Evolutionary conservation across 1,140 invertebrate genomes (phyloP).

Genomic region (Cotesia chilonis): DNA sequence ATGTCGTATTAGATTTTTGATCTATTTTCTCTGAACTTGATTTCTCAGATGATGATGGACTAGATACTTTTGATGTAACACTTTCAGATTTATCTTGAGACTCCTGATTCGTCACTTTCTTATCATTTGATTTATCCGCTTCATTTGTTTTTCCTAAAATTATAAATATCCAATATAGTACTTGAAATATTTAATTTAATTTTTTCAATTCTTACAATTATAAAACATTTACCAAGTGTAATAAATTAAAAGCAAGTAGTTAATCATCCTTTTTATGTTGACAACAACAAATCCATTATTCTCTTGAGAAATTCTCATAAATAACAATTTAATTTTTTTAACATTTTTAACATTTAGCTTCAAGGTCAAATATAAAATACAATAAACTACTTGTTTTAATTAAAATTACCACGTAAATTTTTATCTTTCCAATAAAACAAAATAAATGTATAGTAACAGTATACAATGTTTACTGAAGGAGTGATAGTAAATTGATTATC

Average conservation of each 20-base stretch:
- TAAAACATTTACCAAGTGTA: not conserved
- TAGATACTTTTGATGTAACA: slow-evolving; percentile 59
- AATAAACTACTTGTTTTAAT: no score
- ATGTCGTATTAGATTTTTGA: slow-evolving; percentile 57
- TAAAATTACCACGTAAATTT: no score
- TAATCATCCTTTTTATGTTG: no score
- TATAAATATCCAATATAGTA: not conserved
- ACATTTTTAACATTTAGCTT: slow-evolving; percentile 7
- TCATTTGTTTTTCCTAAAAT: slow-evolving; percentile 42
- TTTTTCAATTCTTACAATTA: not conserved
- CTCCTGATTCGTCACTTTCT: slow-evolving; percentile 41
- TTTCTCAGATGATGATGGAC: slow-evolving; percentile 66
- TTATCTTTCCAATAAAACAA: no score
- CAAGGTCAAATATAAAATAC: no score
- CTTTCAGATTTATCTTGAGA: slow-evolving; percentile 54
- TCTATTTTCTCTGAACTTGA: slow-evolving; percentile 64
- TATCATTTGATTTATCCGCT: slow-evolving; percentile 4
- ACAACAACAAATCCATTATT: no score
- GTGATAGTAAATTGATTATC: slow-evolving; percentile 7
- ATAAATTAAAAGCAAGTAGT: no score
- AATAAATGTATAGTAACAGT: not conserved
- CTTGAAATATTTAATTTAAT: not conserved
- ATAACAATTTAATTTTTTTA: no score
- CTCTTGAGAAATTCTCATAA: no score
- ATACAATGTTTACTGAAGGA: not conserved